Conservation (phyloP, 1,140 invertebrate species). For the Lineus longissimus region DNA sequence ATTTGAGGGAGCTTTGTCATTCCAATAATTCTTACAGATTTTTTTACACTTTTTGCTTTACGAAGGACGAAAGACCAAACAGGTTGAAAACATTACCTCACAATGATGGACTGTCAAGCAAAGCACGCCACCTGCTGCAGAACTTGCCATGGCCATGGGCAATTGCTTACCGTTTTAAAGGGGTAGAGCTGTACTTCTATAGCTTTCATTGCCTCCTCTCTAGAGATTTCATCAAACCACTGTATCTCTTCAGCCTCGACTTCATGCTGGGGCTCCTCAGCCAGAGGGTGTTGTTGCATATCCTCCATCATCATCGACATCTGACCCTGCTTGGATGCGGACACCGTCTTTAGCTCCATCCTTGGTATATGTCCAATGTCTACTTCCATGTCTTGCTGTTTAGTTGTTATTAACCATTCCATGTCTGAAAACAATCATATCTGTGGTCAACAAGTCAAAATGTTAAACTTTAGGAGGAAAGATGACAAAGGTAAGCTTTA, state of each 20-base stretch:
- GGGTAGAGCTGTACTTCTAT: constrained; percentile 47
- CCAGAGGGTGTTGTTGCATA: neutral
- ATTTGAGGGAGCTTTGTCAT: no score
- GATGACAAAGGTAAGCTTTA: no score
- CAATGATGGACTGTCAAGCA: neutral
- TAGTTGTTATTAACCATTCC: constrained; percentile 49
- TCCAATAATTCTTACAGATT: no score
- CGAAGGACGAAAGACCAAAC: neutral
- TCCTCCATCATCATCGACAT: neutral
- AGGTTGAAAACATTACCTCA: neutral
- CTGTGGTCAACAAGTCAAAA: neutral
- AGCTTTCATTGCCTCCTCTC: constrained; percentile 27
- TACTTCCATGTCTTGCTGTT: constrained; percentile 46
- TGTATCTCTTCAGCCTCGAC: constrained; percentile 19
- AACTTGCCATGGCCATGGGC: neutral
- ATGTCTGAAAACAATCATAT: constrained; percentile 39
- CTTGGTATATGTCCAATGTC: constrained; percentile 51
- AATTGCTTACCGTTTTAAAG: constrained; percentile 45
- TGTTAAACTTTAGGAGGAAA: neutral
- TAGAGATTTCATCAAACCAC: constrained; percentile 41
- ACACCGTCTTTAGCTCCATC: constrained; percentile 40
- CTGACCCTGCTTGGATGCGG: constrained; percentile 17
- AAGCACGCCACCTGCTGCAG: neutral
- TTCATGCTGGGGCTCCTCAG: constrained; percentile 3
- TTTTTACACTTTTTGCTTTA: neutral